A percentile compares a stretch with the other conserved stretches of the same genome.
These are phyloP conservation scores for Eupithecia centaureata DNA, from an alignment of 2,888 invertebrate genomes.

Conservation along the genomic window DNA sequence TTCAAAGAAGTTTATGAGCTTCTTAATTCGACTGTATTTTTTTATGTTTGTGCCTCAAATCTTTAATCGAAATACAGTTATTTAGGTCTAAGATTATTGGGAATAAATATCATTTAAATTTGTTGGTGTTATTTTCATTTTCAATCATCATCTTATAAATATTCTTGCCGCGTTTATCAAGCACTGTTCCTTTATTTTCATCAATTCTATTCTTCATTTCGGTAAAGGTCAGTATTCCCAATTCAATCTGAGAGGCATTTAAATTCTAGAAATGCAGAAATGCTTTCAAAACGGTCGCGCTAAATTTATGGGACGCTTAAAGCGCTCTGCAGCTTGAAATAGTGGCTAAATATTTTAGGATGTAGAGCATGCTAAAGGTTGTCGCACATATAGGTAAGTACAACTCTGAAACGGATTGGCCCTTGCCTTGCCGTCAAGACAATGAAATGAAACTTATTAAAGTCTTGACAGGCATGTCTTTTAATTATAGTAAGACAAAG, in stretches of 20 bases:
- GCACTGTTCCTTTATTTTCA: not conserved
- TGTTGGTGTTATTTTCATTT: too few species aligned
- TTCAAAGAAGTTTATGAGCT: too few species aligned
- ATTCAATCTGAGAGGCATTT: not conserved
- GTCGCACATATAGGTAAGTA: not conserved
- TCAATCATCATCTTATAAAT: not conserved
- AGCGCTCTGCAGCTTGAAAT: constrained; percentile 1
- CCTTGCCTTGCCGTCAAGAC: not conserved
- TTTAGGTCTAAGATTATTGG: too few species aligned
- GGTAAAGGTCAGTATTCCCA: not conserved
- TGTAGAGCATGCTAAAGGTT: not conserved
- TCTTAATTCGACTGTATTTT: too few species aligned
- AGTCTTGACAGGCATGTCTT: too few species aligned
- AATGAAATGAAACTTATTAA: too few species aligned
- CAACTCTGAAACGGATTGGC: not conserved
- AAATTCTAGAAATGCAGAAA: not conserved
- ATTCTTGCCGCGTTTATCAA: not conserved
- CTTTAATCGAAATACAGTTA: too few species aligned
- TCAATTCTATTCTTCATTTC: not conserved
- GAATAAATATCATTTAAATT: too few species aligned
- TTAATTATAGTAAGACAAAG: too few species aligned
- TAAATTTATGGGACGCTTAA: not conserved
- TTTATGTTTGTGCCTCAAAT: too few species aligned
- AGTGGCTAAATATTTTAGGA: not conserved
- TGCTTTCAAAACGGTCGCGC: constrained; percentile 2